A percentile compares a stretch with the other conserved stretches of the same genome.
Evolutionary conservation across 2,113 vertebrate species (phyloP).

Genomic region (Pollachius pollachius): DNA sequence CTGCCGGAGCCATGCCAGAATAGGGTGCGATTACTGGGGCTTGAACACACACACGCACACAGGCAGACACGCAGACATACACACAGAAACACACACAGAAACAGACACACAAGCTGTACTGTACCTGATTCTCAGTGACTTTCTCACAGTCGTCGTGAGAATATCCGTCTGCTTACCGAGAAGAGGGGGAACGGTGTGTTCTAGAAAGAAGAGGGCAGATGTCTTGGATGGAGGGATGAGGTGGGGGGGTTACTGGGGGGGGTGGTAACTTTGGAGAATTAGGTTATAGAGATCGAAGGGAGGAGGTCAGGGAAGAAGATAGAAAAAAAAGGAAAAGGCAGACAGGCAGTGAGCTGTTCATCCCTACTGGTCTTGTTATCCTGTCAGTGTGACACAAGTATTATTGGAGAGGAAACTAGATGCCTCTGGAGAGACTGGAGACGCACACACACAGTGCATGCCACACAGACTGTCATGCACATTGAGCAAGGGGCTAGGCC

Average conservation of each 20-base stretch:
- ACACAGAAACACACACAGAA: background rate
- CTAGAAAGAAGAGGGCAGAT: no score
- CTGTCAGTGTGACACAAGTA: constrained; percentile 42
- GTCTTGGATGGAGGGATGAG: no score
- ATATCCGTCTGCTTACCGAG: no score
- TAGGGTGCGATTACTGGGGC: constrained; percentile 53
- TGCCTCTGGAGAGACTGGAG: constrained; percentile 25
- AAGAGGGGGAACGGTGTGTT: no score
- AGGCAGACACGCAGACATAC: background rate
- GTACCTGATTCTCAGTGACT: constrained; percentile 9
- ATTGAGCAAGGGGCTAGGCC: no score
- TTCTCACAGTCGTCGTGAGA: constrained; percentile 30
- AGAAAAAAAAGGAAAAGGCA: constrained; percentile 6
- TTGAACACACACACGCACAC: constrained; percentile 30
- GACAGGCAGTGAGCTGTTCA: constrained; percentile 1
- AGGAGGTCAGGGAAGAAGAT: background rate
- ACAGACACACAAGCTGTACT: background rate
- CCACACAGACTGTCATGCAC: background rate
- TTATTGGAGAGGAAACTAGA: constrained; percentile 21
- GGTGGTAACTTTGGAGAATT: constrained; percentile 9
- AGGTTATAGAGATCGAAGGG: background rate
- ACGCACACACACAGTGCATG: background rate
- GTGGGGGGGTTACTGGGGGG: no score
- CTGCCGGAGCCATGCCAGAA: constrained; percentile 58
- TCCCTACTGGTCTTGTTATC: constrained; percentile 50